A percentile compares a stretch with the other conserved stretches of the same genome.
These are phyloP conservation scores for Crax fasciolata DNA, from an alignment of 2,797 vertebrate species.

Conservation along the genomic window DNA sequence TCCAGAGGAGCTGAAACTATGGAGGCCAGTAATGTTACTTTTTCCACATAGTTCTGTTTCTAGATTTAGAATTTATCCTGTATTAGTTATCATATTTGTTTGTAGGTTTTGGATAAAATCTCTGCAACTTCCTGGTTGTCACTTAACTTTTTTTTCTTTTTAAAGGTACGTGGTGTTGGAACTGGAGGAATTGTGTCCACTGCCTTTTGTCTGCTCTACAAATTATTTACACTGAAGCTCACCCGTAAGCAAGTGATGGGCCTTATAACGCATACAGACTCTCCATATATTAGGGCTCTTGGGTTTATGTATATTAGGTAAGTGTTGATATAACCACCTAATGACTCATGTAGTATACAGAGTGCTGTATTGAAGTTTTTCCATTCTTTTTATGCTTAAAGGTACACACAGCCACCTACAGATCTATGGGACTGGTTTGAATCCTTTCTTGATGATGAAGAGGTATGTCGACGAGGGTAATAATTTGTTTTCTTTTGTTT, in stretches of 20 bases:
- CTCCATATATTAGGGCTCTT: slow-evolving; percentile 97
- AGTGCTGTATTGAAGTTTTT: slow-evolving; percentile 36
- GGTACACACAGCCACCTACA: slow-evolving; percentile 97
- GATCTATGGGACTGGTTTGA: slow-evolving; percentile 99
- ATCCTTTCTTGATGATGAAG: slow-evolving; percentile 99
- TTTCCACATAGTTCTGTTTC: background rate
- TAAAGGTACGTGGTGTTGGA: slow-evolving; percentile 96
- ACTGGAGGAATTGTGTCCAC: slow-evolving; percentile 99
- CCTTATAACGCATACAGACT: slow-evolving; percentile 98
- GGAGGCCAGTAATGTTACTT: background rate
- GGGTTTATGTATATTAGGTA: slow-evolving; percentile 99
- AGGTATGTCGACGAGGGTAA: slow-evolving; percentile 99
- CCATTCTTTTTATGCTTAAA: slow-evolving; percentile 76
- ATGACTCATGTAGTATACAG: background rate
- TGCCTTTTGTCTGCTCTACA: slow-evolving; percentile 98
- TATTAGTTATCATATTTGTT: background rate
- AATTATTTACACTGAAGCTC: slow-evolving; percentile 98
- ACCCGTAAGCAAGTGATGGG: slow-evolving; percentile 99
- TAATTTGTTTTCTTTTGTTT: slow-evolving; percentile 87
- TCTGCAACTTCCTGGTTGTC: background rate
- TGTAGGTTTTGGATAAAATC: background rate
- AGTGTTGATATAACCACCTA: slow-evolving; percentile 24
- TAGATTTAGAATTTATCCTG: background rate
- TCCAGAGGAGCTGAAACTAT: background rate
- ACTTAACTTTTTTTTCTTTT: slow-evolving; percentile 6